Base-by-base conservation (phyloP, 1,140 invertebrate genomes). In the Calycopis cecrops region DNA sequence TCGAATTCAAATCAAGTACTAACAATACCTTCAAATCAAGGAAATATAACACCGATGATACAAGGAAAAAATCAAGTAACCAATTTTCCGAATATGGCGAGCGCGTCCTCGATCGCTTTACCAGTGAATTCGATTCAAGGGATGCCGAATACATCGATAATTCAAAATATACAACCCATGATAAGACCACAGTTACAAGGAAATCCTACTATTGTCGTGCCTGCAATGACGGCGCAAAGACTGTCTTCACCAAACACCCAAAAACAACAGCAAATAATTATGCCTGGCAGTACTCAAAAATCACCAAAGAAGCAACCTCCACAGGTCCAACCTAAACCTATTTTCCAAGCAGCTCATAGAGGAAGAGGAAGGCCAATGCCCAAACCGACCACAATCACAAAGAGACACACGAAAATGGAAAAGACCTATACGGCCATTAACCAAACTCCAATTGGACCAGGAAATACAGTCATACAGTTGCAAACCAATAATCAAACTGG, bases 41-140 rank as follows among this genome's bases (percentile, higher is more conserved):
- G 75, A 35, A 77, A 76, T 60, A 73, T 84, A 34, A 67, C 74
- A 35, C 69, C 73, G 12, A 84, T 87, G 63, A 71, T 88, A 11
- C 87, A 88, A 60, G 78, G 78, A n/a, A 87, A 88, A 62, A 81
- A 67, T 57, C 85, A 85, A 66, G 73, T 87, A 35, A 55, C 85
- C 14, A 86, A 84, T 64, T 88, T 88, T 55, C 81, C 87, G n/a
- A 87, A 85, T 59, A 84, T 88, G 73, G 82, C 82, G 4, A 88
- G 84, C 60, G 83, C 82, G 7, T 77, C 85, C 33, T 88, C 86
- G 16, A 83, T 88, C 47, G 69, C 85, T 9, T 60, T 88, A 44
- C 86, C 86, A 21, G 78, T 88, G 0, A 88, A 88, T 67, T 88
- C 87, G 4, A 74, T 88, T 57, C 87, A 88, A 63, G 84, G 81